Evolutionary conservation across 2,113 vertebrate genomes (phyloP), one percentile per base, ranked within the genome.

Genomic region (Parotia lawesii): DNA sequence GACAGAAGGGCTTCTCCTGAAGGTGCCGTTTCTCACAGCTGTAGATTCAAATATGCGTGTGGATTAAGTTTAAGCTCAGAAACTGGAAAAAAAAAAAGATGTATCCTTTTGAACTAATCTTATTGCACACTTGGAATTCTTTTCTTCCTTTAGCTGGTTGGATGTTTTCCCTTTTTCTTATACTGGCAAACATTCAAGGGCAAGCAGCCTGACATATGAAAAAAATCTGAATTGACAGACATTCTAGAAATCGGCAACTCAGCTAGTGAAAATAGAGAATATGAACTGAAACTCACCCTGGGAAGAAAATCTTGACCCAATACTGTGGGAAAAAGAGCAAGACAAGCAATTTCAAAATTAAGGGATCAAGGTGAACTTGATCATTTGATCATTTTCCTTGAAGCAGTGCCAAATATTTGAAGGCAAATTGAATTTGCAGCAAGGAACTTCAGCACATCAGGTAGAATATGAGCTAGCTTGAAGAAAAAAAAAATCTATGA

Each of bases 341-440:
- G 71, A 75, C 54, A 95, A 96, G 90, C 96, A 93, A 87, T 94
- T 96, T 95, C 66, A 93, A 86, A 96, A 93, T 96, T 97, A 97
- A 94, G 57, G 85, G 96, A 97, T 96, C 92, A 96, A 95, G 89
- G 97, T 96, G 96, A 97, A 96, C 69, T 40, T 27, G 95, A 95
- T 96, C 75, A 93, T 94, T 97, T 97, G 92, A 95, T 96, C 95
- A 87, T 93, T 96, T 96, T 96, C 93, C 93, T 95, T 96, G 95
- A 97, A 98, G 93, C 75, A 82, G 54, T 94, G 96, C 95, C 97
- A 97, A 96, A 93, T 96, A 97, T 91, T 96, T 97, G 96, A 97
- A 83, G 82, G 92, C 61, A 96, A 97, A 87, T 96, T 97, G 92
- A 94, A 96, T 97, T 97, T 97, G 33, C 75, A 96, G 75, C 70